Base-by-base conservation (phyloP, 2,797 vertebrate species). In the Rhodeus uyekii region DNA sequence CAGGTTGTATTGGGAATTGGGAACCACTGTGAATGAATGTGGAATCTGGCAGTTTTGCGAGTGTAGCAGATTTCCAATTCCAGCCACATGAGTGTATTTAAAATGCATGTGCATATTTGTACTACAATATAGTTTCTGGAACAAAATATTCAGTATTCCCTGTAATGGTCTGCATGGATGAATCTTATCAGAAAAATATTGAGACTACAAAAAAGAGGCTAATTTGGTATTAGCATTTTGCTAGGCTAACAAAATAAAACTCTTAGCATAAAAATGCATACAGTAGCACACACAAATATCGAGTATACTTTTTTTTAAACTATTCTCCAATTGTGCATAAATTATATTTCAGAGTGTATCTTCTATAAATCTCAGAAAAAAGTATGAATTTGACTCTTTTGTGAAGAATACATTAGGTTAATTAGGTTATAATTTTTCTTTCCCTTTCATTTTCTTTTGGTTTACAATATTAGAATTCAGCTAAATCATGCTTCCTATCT, bases 11-110 rank as follows among this genome's bases (percentile, higher is more conserved):
- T 78, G 86, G 87, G 87, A 90, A 89, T 88, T 87, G 86, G 91
- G 91, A 89, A 90, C 88, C 89, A 88, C 87, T 85, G 91, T 89
- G 90, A 91, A 91, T 89, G 90, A 89, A 83, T 82, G 76, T 86
- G 80, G 86, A 84, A 87, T 87, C 84, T 86, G 86, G 88, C 88
- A 91, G 74, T 46, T 93, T 91, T 91, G 78, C 69, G 83, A 86
- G 84, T 89, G 76, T 88, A 76, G 71, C 74, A 71, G 53, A 58
- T 79, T 67, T 76, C 24, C 60, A 50, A 60, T 42, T 60, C 29
- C 27, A 71, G 81, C 58, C 77, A 69, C 65, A 69, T 38, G 81
- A 38, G 76, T 69, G 46, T 71, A 69, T 81, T 85, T 73, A 60
- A 79, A 34, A 86, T 34, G 19, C 32, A 65, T 50, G 39, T 74